phyloP scores from a whole-genome alignment of 2,888 invertebrate genomes.

The Thalpophila matura region DNA sequence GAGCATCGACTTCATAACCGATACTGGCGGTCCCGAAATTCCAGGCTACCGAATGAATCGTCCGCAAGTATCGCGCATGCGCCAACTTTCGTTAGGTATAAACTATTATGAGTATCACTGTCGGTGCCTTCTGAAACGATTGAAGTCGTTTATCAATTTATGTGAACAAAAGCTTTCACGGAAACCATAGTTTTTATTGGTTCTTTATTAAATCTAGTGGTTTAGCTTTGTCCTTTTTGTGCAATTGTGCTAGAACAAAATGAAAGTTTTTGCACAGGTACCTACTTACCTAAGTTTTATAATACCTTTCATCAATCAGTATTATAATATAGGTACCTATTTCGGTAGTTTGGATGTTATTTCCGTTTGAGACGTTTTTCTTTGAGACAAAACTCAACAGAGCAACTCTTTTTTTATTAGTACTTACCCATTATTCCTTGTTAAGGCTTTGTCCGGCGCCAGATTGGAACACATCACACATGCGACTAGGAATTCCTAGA shows the following conservation, averaged over 20 bases:
- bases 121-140: slow-evolving; percentile 20
- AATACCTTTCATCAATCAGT: too few relatives aligned
- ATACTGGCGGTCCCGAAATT: slow-evolving; percentile 57
- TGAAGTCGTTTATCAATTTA: slow-evolving; percentile 20
- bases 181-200: slow-evolving; percentile 22
- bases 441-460: too few relatives aligned
- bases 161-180: slow-evolving; percentile 22
- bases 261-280: slow-evolving; percentile 11
- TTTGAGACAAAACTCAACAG: too few relatives aligned
- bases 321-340: too few relatives aligned
- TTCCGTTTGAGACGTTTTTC: too few relatives aligned
- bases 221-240: slow-evolving; percentile 16
- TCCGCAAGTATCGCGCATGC: slow-evolving; percentile 65
- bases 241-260: slow-evolving; percentile 16
- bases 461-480: not conserved
- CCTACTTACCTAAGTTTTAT: too few relatives aligned
- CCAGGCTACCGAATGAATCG: slow-evolving; percentile 22
- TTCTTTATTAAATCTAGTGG: slow-evolving; percentile 4
- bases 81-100: slow-evolving; percentile 41
- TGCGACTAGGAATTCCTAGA: not conserved
- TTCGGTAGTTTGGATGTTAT: too few relatives aligned
- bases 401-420: too few relatives aligned
- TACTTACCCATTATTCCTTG: too few relatives aligned
- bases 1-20: slow-evolving; percentile 28
- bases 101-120: slow-evolving; percentile 21